A percentile compares a stretch with the other conserved stretches of the same genome.
Conservation (phyloP, 2,888 invertebrate genomes). For the Chrysolina haemoptera region DNA sequence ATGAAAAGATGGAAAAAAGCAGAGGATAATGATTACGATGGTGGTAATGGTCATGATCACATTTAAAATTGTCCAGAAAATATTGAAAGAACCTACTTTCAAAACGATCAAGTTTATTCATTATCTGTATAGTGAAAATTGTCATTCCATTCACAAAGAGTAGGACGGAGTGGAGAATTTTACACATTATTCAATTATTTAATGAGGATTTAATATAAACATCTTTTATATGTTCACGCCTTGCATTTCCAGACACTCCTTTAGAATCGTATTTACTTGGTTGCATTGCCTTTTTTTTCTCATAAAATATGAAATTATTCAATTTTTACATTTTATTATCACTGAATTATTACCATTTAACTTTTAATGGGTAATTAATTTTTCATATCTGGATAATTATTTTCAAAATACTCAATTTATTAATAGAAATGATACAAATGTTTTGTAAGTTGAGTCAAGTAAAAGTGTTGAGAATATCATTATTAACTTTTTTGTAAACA, state of each 20-base stretch:
- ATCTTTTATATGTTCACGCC: conserved; percentile 20
- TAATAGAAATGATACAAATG: conserved; percentile 17
- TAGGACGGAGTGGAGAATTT: neutral
- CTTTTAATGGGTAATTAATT: neutral
- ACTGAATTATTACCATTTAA: conserved; percentile 6
- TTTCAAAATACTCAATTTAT: conserved; percentile 1
- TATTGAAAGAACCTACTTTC: too few species aligned
- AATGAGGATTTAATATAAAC: neutral
- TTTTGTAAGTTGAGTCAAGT: neutral
- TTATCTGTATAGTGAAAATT: too few species aligned
- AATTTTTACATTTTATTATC: conserved; percentile 18
- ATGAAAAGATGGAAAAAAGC: too few species aligned
- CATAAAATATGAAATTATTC: conserved; percentile 3
- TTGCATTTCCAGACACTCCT: conserved; percentile 21
- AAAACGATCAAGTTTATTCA: too few species aligned
- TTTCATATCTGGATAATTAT: conserved; percentile 19
- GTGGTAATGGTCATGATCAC: too few species aligned
- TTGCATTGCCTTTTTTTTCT: neutral
- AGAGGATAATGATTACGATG: too few species aligned
- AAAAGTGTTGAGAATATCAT: conserved; percentile 4
- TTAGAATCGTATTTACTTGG: neutral
- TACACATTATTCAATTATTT: neutral
- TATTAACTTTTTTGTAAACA: conserved; percentile 5
- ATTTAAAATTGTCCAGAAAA: too few species aligned
- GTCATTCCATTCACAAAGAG: neutral